A percentile compares a stretch with the other conserved stretches of the same genome.
Conservation (phyloP, 2,113 vertebrate species). For the Notarius lentiginosus region DNA sequence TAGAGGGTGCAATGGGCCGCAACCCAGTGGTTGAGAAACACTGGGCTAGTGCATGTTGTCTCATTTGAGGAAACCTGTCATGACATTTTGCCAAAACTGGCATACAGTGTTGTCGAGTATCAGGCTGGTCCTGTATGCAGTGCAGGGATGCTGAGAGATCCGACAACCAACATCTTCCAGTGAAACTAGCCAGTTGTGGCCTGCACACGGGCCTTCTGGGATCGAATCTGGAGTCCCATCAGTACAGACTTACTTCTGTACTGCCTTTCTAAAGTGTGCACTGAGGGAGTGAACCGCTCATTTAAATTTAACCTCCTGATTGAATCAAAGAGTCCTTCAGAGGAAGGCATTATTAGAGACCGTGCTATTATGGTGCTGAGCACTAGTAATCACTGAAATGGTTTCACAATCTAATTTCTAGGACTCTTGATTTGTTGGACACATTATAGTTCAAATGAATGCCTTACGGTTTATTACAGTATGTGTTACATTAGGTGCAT, state of each 20-base stretch:
- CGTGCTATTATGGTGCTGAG: conserved; percentile 36
- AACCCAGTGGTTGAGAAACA: no score
- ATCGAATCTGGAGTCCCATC: conserved; percentile 2
- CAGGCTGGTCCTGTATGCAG: neutral
- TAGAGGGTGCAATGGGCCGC: no score
- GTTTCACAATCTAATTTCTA: conserved; percentile 32
- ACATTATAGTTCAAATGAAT: conserved; percentile 16
- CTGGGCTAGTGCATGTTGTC: neutral
- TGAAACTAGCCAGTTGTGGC: neutral
- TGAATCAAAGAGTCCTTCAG: conserved; percentile 33
- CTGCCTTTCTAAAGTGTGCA: conserved; percentile 13
- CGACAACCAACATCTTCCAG: neutral
- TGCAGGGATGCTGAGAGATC: neutral
- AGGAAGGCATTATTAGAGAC: conserved; percentile 28
- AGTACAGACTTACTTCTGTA: conserved; percentile 11
- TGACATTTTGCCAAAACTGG: neutral
- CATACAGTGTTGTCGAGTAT: neutral
- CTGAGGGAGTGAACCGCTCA: conserved; percentile 19
- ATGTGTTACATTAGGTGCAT: neutral
- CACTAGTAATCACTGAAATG: conserved; percentile 36
- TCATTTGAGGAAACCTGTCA: neutral
- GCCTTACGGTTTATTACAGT: conserved; percentile 8
- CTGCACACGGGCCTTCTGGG: neutral
- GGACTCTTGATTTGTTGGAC: conserved; percentile 24
- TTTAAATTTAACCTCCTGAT: conserved; percentile 39